A percentile compares a stretch with the other conserved stretches of the same genome.
These are phyloP conservation scores for Triplophysa yarkandensis DNA, from an alignment of 2,797 vertebrate species.

Conservation along the genomic window DNA sequence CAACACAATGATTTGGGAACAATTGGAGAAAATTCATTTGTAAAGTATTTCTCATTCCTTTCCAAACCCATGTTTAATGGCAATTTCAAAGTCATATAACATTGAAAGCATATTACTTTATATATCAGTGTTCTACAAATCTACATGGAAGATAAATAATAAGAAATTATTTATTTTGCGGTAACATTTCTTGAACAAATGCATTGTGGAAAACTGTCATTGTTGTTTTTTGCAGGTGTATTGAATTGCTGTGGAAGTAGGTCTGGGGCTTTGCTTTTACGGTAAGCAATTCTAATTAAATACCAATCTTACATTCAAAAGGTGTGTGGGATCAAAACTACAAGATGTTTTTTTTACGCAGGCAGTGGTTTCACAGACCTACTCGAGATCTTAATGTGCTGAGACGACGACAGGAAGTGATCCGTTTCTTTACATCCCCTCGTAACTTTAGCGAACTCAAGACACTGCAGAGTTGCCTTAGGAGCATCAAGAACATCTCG, in stretches of 20 bases:
- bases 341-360: slow-evolving; percentile 52
- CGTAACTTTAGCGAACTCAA: slow-evolving; percentile 82
- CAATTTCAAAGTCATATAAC: not conserved
- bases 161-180: not conserved
- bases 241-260: slow-evolving; percentile 90
- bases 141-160: not conserved
- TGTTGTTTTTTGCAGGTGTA: slow-evolving; percentile 77
- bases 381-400: slow-evolving; percentile 82
- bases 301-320: not conserved
- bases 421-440: slow-evolving; percentile 88
- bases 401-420: slow-evolving; percentile 88
- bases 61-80: not conserved
- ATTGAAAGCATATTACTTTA: not conserved
- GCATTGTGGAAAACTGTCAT: not conserved
- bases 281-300: slow-evolving; percentile 62
- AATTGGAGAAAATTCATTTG: no score
- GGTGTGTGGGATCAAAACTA: not conserved
- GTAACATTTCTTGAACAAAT: not conserved
- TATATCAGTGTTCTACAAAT: not conserved
- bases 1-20: not conserved
- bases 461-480: slow-evolving; percentile 84
- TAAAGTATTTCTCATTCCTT: no score
- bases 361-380: slow-evolving; percentile 91
- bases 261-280: slow-evolving; percentile 89
- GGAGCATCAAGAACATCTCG: slow-evolving; percentile 90